Evolutionary conservation across 2,797 vertebrate genomes (phyloP), one percentile per base, ranked within the genome.

Genomic region (Hypotaenidia philippensis): DNA sequence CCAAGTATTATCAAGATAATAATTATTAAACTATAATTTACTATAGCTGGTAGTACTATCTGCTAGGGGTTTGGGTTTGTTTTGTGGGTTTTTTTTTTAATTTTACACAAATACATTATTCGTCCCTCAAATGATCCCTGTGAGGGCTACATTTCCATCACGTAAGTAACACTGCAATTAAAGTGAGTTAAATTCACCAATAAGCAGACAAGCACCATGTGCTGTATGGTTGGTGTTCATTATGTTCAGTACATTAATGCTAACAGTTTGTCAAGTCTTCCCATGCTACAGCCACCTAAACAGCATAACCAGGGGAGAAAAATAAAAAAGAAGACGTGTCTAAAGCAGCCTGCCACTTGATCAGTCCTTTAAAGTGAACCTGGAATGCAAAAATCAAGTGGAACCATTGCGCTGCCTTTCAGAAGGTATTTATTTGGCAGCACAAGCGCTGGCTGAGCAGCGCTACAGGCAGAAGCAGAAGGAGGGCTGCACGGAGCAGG

Each of bases 151-250:
- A 95, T 97, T 97, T 96, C 95, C 89, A 81, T 97, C 96, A 97
- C 89, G 61, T 94, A 95, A 68, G 68, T 96, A 97, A 96, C 94
- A 31, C 87, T 93, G 86, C 97, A 97, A 97, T 98, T 97, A 98
- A 97, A 97, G 86, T 93, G 90, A 94, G 97, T 97, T 96, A 95
- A 61, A 16, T 89, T 87, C 91, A 92, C 96, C 98, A 98, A 98
- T 98, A 97, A 97, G 97, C 94, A 97, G 98, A 99, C 98, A 98
- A 98, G 97, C 77, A 98, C 98, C 98, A 98, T 98, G 98, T 99
- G 98, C 98, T 98, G 32, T 79, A 96, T 98, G 98, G 98, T 97
- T 97, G 97, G 96, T 97, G 93, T 97, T 98, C 87, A 96, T 97
- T 98, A 97, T 90, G 85, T 69, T 93, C 94, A 86, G 76, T 95